Conservation (phyloP, 30 jellyfish, hydroid and myxozoan genomes). For the Turritopsis dohrnii region DNA sequence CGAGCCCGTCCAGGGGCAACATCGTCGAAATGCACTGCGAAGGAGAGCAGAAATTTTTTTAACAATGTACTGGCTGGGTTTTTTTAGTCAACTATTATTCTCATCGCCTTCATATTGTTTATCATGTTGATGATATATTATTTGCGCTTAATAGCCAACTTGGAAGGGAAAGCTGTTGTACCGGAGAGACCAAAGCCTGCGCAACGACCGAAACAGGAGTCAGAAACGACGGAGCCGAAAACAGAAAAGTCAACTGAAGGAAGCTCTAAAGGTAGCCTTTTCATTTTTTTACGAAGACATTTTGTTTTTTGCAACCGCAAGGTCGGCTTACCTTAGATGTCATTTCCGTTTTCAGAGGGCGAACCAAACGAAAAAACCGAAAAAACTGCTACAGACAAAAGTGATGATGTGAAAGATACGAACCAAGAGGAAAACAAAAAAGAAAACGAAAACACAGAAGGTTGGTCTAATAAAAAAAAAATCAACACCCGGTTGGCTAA, state of each 20-base stretch:
- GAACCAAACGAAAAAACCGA: neutral
- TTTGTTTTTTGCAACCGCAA: neutral
- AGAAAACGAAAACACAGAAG: neutral
- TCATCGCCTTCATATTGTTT: no score
- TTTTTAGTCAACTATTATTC: no score
- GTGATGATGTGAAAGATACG: neutral
- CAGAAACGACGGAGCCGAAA: neutral
- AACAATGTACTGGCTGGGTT: no score
- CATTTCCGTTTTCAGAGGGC: neutral
- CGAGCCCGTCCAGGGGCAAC: no score
- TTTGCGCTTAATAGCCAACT: neutral
- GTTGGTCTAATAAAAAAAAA: no score
- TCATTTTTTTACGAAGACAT: no score
- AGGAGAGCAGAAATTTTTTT: no score
- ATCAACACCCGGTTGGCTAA: no score
- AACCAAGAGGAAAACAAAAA: neutral
- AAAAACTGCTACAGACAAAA: neutral
- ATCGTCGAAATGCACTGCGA: no score
- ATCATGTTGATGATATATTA: no score
- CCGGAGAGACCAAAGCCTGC: slow-evolving; percentile 16
- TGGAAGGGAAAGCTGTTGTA: neutral
- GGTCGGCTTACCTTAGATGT: neutral
- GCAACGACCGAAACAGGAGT: neutral
- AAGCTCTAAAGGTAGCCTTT: neutral
- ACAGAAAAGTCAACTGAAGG: neutral